Base-by-base conservation (phyloP, 2,113 vertebrate genomes). In the Diadophis punctatus region DNA sequence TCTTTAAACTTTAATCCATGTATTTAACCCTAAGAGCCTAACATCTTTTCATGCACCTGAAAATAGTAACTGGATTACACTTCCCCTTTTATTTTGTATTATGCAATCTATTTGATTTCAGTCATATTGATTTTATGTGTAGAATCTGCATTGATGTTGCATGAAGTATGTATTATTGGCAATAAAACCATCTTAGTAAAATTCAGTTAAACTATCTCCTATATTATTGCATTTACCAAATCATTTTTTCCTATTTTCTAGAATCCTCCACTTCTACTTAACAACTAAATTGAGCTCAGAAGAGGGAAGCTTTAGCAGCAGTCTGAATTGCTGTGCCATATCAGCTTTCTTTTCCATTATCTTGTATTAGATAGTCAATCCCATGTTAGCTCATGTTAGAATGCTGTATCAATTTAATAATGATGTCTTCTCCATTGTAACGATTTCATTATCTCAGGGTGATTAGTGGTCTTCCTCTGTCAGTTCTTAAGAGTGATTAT, bases 371-470 rank as follows among this genome's bases (percentile, higher is more conserved):
- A 48, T 68, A 90, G 86, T 39, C 90, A 90, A 39, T 53, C 91
- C 30, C 89, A 89, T 43, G 16, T 95, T 93, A 87, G 88, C 87
- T 56, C 52, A 93, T 80, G 7, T 43, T 80, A 90, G 91, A 96
- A 20, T 84, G 88, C 43, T 80, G 11, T 86, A 52, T 80, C 88
- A 52, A 86, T 0, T 84, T 89, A 91, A 11, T n/a, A 91, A 53
- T 46, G 92, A 93, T 95, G 1, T 88, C 88, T 91, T 87, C 87
- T 85, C 86, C 87, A 14, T 94, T 94, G 46, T 94, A 93, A 94
- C 94, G 89, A 55, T 34, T 96, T 93, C 94, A 93, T 94, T 92
- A 84, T 96, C 93, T 95, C 95, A 25, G 94, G 96, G 91, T 95
- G 92, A 95, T 96, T 95, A 93, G 87, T 86, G 94, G 93, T 90